phyloP scores from a whole-genome alignment of 2,797 vertebrate species.

The Leucoraja ocellata region DNA sequence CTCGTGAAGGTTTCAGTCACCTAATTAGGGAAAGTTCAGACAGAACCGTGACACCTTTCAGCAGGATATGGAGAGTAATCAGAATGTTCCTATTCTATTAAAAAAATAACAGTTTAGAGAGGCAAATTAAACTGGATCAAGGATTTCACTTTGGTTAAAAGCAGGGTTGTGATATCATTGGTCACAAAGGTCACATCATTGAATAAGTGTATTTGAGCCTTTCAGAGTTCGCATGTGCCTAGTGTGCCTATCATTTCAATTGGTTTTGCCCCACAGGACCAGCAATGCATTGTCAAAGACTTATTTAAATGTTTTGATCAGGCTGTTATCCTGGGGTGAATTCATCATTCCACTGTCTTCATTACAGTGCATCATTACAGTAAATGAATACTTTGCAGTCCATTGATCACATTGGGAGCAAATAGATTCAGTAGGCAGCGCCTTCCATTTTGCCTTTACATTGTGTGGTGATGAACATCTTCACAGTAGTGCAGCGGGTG shows the following conservation, averaged over 20 bases:
- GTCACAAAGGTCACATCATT: not conserved
- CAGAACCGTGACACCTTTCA: too few species aligned
- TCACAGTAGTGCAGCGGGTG: too few species aligned
- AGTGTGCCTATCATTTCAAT: not conserved
- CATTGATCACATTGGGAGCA: not conserved
- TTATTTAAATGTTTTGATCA: not conserved
- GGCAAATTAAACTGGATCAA: not conserved
- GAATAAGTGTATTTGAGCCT: not conserved
- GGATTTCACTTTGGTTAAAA: not conserved
- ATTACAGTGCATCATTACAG: not conserved
- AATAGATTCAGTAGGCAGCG: not conserved
- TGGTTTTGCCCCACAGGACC: not conserved
- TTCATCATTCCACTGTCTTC: not conserved
- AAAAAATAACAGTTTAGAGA: not conserved
- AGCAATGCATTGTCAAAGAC: not conserved
- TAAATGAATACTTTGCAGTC: not conserved
- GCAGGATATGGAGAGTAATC: not conserved
- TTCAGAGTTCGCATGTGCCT: not conserved
- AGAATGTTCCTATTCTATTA: not conserved
- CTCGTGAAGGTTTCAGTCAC: not conserved
- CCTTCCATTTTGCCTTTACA: not conserved
- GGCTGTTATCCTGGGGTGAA: not conserved
- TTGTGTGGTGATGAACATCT: not conserved
- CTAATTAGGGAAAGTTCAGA: not conserved
- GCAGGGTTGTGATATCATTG: not conserved